phyloP scores from a whole-genome alignment of 2,797 vertebrate species.

The Typhlichthys eigenmanni region DNA sequence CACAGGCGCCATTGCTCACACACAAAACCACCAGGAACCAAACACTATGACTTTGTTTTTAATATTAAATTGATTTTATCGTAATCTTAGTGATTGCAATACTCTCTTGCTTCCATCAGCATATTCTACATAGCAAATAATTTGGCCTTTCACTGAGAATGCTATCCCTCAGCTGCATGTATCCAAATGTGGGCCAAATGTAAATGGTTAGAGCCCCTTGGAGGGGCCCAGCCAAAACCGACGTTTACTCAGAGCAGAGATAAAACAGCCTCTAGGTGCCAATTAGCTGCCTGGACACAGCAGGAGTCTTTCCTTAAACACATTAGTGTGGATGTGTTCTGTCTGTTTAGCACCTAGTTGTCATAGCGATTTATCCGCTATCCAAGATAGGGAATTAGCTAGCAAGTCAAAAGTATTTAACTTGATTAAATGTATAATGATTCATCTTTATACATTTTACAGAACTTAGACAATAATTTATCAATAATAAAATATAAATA shows the following conservation, averaged over 20 bases:
- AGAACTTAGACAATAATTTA: background rate
- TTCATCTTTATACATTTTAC: background rate
- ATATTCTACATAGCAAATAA: background rate
- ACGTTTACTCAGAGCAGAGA: constrained; percentile 37
- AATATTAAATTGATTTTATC: no score
- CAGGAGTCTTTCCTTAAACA: constrained; percentile 66
- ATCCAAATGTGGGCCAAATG: background rate
- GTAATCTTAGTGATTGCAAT: no score
- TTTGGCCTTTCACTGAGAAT: background rate
- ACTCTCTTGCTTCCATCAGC: background rate
- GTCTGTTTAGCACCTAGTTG: constrained; percentile 62
- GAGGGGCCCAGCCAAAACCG: constrained; percentile 11
- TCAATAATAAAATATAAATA: background rate
- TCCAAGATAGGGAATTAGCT: no score
- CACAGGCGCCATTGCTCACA: no score
- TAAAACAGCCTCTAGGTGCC: constrained; percentile 35
- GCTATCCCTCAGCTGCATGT: background rate
- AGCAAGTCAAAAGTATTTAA: background rate
- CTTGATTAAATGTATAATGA: no score
- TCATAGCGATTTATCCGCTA: constrained; percentile 55
- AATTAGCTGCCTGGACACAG: constrained; percentile 50
- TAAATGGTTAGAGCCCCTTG: constrained; percentile 2
- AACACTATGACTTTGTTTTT: no score
- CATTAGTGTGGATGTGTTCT: constrained; percentile 62
- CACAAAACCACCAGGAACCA: no score